Evolutionary conservation across 64 coral and sea anemone species (phyloP).

Genomic region (Acropora tenuis): DNA sequence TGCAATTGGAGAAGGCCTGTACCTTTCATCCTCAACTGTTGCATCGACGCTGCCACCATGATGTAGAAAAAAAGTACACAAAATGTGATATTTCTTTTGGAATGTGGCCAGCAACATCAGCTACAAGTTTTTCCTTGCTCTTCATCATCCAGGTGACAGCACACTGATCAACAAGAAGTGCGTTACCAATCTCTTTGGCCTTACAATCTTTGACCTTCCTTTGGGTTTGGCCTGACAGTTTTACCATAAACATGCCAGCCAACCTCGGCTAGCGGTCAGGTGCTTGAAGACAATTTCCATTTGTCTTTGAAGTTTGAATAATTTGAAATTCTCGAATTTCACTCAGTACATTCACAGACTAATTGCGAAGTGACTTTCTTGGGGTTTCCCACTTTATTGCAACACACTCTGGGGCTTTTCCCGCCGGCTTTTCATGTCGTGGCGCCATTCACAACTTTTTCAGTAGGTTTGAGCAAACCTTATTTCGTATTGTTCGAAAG

Average conservation of each 20-base stretch:
- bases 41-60: neutral
- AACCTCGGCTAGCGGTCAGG: conserved; percentile 27
- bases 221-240: neutral
- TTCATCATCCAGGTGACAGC: conserved; percentile 49
- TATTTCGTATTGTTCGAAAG: conserved; percentile 16
- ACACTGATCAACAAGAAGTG: neutral
- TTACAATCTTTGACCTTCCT: conserved; percentile 21
- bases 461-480: conserved; percentile 7
- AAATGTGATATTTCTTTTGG: conserved; percentile 26
- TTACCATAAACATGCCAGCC: conserved; percentile 28
- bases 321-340: neutral
- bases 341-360: no score
- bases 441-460: conserved; percentile 1
- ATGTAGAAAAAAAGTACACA: conserved; percentile 50
- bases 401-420: neutral
- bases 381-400: neutral
- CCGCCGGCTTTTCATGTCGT: conserved; percentile 5
- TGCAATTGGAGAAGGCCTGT: conserved; percentile 4
- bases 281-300: no score
- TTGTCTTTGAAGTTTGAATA: neutral
- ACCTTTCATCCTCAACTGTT: no score
- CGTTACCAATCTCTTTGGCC: neutral
- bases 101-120: conserved; percentile 1
- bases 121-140: conserved; percentile 58
- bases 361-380: neutral